Percentiles rank a stretch among this genome's conserved stretches.
These are phyloP conservation scores for Rosalia funebris DNA, from an alignment of 2,888 invertebrate genomes.

Conservation along the genomic window DNA sequence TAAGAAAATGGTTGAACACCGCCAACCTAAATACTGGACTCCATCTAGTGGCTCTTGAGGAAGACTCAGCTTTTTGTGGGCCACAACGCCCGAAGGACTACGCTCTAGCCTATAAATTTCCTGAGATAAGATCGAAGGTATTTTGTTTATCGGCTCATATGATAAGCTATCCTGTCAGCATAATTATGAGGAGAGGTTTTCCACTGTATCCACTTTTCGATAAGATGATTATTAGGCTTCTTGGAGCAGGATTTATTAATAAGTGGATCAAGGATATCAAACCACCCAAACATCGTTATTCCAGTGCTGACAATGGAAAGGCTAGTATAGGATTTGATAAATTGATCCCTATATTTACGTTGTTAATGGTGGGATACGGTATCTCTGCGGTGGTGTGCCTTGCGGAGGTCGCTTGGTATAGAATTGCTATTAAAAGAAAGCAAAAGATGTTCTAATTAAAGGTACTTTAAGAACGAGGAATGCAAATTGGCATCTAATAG, in stretches of 20 bases:
- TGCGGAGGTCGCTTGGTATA: too few relatives aligned
- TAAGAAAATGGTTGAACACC: constrained; percentile 32
- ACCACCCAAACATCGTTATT: too few relatives aligned
- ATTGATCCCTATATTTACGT: neutral
- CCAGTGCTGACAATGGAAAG: too few relatives aligned
- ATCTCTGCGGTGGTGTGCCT: neutral
- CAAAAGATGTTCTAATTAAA: too few relatives aligned
- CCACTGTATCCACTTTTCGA: neutral
- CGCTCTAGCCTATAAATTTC: neutral
- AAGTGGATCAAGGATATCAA: neutral
- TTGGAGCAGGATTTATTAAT: neutral
- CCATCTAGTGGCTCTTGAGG: neutral
- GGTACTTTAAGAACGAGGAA: too few relatives aligned
- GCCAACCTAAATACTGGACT: constrained; percentile 8
- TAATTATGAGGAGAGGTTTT: neutral
- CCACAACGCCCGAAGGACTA: neutral
- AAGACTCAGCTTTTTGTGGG: neutral
- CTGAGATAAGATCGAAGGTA: neutral
- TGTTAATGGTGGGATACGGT: neutral
- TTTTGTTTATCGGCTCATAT: neutral
- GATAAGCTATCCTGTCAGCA: neutral
- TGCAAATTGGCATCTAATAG: too few relatives aligned
- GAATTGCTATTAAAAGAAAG: too few relatives aligned
- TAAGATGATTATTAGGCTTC: neutral
- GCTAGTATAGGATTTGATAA: neutral